A percentile compares a stretch with the other conserved stretches of the same genome.
These are phyloP conservation scores for Hylomyscus alleni DNA, from an alignment of 2,797 vertebrate species.

Conservation along the genomic window DNA sequence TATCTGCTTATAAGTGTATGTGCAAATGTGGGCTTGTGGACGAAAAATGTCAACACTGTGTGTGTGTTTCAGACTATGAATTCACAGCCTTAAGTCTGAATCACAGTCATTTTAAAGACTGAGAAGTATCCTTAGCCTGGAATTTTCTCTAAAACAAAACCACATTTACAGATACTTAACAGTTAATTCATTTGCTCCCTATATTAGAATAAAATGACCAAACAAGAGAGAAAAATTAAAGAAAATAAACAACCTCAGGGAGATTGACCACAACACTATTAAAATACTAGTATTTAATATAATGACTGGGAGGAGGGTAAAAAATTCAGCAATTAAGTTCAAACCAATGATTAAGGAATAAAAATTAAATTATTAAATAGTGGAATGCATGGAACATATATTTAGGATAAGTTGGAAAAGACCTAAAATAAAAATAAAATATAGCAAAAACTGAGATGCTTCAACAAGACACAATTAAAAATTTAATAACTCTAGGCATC, in stretches of 20 bases:
- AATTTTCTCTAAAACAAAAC: neutral
- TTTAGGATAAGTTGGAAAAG: neutral
- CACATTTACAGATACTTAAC: neutral
- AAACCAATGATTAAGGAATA: neutral
- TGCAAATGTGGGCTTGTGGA: neutral
- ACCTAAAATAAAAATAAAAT: neutral
- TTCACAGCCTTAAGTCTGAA: neutral
- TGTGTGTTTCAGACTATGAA: neutral
- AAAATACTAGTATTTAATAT: neutral
- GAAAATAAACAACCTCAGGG: neutral
- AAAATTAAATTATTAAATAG: neutral
- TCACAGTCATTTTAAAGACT: neutral
- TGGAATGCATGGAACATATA: neutral
- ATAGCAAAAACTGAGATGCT: neutral
- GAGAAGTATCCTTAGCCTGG: neutral
- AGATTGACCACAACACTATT: neutral
- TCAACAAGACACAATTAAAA: neutral
- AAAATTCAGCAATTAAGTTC: neutral
- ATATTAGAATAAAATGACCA: neutral
- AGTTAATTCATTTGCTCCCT: neutral
- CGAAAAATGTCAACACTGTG: neutral
- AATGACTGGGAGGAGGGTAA: neutral
- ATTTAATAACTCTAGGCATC: neutral
- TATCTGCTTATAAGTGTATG: neutral
- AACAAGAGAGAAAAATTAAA: neutral